Conservation (phyloP, 2,888 invertebrate species). For the Embidobia sp. region DNA sequence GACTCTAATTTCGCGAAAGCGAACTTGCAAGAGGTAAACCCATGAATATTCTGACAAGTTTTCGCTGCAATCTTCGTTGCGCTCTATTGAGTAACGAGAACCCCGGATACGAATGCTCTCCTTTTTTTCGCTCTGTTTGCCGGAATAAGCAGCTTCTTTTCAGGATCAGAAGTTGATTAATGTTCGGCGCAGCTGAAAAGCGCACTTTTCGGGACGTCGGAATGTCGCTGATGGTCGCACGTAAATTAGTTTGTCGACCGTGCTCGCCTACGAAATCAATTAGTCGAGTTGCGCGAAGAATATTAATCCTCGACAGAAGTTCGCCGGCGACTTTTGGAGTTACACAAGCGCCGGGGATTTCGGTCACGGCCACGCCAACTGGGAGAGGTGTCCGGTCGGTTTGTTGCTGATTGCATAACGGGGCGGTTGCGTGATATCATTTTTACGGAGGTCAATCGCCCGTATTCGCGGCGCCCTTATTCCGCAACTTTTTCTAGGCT, state of each 20-base stretch:
- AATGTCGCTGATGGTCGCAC: constrained; percentile 30
- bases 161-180: constrained; percentile 48
- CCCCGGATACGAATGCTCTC: background rate
- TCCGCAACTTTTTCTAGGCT: too few relatives aligned
- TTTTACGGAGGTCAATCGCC: constrained; percentile 45
- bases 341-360: constrained; percentile 35
- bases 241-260: constrained; percentile 53
- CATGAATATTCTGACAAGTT: constrained; percentile 30
- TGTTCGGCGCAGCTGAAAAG: constrained; percentile 35
- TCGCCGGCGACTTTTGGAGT: constrained; percentile 46
- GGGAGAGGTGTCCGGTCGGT: constrained; percentile 39
- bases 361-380: constrained; percentile 56
- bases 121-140: constrained; percentile 17
- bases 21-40: background rate
- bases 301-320: constrained; percentile 46
- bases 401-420: constrained; percentile 35
- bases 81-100: constrained; percentile 35
- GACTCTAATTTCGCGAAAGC: background rate
- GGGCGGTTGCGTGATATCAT: constrained; percentile 42
- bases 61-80: constrained; percentile 20
- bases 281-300: constrained; percentile 48
- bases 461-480: constrained; percentile 12
- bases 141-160: constrained; percentile 42
- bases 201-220: constrained; percentile 27
- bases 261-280: constrained; percentile 54